phyloP scores from a whole-genome alignment of 35 echinoderm and acorn worm species.

The Holothuria glaberrima region DNA sequence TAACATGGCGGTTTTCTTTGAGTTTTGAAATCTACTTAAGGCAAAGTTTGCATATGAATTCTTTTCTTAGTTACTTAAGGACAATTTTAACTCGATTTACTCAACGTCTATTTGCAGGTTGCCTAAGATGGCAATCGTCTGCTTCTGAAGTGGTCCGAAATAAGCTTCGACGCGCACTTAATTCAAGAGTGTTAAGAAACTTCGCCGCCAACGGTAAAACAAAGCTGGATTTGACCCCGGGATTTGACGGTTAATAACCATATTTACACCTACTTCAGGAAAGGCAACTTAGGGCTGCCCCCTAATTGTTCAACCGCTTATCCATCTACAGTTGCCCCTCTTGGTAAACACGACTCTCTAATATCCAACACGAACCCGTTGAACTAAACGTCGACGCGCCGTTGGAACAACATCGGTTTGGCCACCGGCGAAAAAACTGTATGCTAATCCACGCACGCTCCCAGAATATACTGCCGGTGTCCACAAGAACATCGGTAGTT shows the following conservation, averaged over 20 bases:
- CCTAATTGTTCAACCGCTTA: conserved; percentile 43
- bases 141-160: conserved; percentile 44
- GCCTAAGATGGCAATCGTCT: neutral
- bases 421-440: too few species aligned
- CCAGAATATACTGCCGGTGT: too few species aligned
- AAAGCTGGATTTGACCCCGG: conserved; percentile 36
- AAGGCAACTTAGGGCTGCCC: conserved; percentile 23
- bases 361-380: conserved; percentile 46
- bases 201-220: conserved; percentile 41
- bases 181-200: neutral
- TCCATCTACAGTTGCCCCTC: conserved; percentile 17
- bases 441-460: too few species aligned
- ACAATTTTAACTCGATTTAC: neutral
- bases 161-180: conserved; percentile 5
- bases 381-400: too few species aligned
- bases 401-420: too few species aligned
- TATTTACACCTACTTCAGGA: conserved; percentile 46
- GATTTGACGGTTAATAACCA: conserved; percentile 24
- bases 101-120: conserved; percentile 12
- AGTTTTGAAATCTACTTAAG: neutral
- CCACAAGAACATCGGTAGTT: too few species aligned
- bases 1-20: neutral
- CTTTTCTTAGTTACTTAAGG: neutral
- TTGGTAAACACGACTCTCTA: conserved; percentile 18
- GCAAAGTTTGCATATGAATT: conserved; percentile 4